phyloP scores from a whole-genome alignment of 1,140 invertebrate genomes.

The Spodoptera frugiperda region DNA sequence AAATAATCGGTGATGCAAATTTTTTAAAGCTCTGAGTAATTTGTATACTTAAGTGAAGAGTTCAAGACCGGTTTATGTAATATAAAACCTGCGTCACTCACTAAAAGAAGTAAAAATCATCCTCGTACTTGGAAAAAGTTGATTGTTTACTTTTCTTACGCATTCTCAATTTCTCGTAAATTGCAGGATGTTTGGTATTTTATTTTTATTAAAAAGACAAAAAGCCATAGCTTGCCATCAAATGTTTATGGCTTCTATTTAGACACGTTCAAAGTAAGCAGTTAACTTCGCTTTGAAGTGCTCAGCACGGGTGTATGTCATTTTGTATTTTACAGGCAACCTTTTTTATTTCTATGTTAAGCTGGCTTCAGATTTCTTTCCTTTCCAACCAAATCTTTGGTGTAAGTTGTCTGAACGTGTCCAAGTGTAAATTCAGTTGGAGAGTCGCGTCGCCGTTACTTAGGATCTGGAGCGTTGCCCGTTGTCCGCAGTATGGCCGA shows the following conservation, averaged over 20 bases:
- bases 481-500: constrained; percentile 53
- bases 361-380: neutral
- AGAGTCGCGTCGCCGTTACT: neutral
- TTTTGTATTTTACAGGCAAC: constrained; percentile 37
- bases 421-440: neutral
- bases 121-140: constrained; percentile 9
- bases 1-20: constrained; percentile 51
- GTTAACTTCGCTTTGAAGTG: constrained; percentile 56
- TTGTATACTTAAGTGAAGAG: constrained; percentile 15
- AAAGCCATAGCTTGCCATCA: constrained; percentile 45
- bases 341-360: constrained; percentile 1
- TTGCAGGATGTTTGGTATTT: constrained; percentile 46
- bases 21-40: constrained; percentile 19
- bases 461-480: constrained; percentile 58
- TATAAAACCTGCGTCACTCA: neutral
- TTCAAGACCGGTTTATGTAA: constrained; percentile 29
- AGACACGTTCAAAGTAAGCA: constrained; percentile 54
- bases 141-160: constrained; percentile 2
- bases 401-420: neutral
- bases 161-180: constrained; percentile 24
- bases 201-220: constrained; percentile 42
- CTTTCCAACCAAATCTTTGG: neutral
- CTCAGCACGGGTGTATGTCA: constrained; percentile 48
- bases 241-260: constrained; percentile 59
- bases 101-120: constrained; percentile 3